Conservation (phyloP, 2,888 invertebrate genomes). For the Macrophya annulata region DNA sequence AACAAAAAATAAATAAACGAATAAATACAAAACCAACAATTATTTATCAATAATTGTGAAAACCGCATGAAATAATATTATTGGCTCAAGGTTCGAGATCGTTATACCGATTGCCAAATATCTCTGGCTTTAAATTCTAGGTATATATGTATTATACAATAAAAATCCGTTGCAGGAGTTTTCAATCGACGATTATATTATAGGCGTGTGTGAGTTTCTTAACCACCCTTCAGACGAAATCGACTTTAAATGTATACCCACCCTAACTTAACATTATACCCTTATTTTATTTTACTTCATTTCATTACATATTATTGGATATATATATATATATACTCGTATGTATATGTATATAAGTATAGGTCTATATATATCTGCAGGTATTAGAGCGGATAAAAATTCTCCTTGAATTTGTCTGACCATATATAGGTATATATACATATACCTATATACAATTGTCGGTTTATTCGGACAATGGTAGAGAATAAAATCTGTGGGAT, state of each 20-base stretch:
- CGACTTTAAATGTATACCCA: not conserved
- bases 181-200: not conserved
- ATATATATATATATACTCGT: too few species aligned
- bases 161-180: not conserved
- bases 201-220: not conserved
- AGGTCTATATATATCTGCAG: not conserved
- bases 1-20: too few species aligned
- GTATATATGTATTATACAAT: not conserved
- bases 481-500: constrained; percentile 32
- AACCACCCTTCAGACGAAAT: not conserved
- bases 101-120: not conserved
- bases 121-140: not conserved
- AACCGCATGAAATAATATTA: not conserved
- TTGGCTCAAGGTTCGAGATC: not conserved
- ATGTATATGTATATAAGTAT: not conserved
- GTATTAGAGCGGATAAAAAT: constrained; percentile 7
- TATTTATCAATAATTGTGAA: constrained; percentile 7
- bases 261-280: not conserved
- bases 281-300: not conserved
- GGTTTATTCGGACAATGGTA: constrained; percentile 5
- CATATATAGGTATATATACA: too few species aligned
- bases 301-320: not conserved
- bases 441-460: too few species aligned
- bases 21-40: not conserved
- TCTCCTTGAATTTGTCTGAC: constrained; percentile 5